phyloP scores from a whole-genome alignment of 1,140 invertebrate species.

The Centruroides vittatus region DNA sequence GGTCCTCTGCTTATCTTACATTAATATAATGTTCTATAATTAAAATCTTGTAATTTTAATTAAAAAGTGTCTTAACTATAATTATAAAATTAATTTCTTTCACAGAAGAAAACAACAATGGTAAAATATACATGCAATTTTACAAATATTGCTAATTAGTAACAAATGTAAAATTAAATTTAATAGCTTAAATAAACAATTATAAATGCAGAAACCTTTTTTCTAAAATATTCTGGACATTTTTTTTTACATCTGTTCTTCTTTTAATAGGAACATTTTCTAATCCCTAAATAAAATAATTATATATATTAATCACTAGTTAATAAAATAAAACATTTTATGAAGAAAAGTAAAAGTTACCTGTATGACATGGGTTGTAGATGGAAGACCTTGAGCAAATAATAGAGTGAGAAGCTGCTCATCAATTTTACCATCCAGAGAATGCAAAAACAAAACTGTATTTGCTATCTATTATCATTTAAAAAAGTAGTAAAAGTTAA shows the following conservation, averaged over 20 bases:
- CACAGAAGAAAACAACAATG: no score
- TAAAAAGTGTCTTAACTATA: no score
- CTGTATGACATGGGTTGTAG: constrained; percentile 56
- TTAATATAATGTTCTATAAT: no score
- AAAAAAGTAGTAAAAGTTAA: no score
- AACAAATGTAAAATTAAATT: not conserved
- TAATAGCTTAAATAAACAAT: not conserved
- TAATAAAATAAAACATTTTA: constrained; percentile 1
- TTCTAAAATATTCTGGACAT: constrained; percentile 54
- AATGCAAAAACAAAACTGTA: constrained; percentile 55
- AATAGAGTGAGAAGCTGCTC: constrained; percentile 44
- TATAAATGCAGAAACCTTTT: constrained; percentile 39
- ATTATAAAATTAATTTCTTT: no score
- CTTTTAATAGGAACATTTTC: constrained; percentile 34
- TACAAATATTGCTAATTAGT: no score
- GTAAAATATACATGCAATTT: no score
- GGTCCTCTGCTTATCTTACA: no score
- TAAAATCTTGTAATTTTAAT: no score
- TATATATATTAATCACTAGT: not conserved
- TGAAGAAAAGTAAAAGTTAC: constrained; percentile 23
- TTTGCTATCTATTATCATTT: constrained; percentile 42
- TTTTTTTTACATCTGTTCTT: constrained; percentile 53
- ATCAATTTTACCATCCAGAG: constrained; percentile 28
- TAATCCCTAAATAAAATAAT: constrained; percentile 6
- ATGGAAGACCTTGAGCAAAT: constrained; percentile 68